phyloP scores from a whole-genome alignment of 2,888 invertebrate genomes.

The Apamea epomidion region DNA sequence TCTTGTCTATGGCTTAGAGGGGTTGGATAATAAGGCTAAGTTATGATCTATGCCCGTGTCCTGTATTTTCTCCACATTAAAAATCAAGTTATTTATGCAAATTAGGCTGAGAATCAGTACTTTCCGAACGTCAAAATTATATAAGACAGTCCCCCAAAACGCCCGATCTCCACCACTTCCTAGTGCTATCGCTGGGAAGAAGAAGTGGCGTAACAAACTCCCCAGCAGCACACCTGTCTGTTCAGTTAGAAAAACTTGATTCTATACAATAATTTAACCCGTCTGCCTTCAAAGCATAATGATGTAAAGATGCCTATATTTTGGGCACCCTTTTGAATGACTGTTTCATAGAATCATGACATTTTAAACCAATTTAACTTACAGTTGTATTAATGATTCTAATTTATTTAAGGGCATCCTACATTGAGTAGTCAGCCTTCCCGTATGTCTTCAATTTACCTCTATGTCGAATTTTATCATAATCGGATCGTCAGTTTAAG shows the following conservation, averaged over 20 bases:
- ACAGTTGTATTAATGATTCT: neutral
- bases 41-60: conserved; percentile 67
- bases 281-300: no score
- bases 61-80: neutral
- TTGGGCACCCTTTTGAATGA: neutral
- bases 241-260: no score
- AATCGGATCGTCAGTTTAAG: neutral
- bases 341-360: neutral
- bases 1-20: conserved; percentile 76
- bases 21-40: conserved; percentile 77
- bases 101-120: no score
- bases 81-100: no score
- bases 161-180: no score
- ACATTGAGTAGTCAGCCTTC: neutral
- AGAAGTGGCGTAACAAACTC: neutral
- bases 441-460: neutral
- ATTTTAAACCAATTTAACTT: neutral
- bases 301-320: no score
- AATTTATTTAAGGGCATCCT: neutral
- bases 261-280: no score
- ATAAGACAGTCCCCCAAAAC: no score
- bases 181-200: no score
- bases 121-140: neutral
- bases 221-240: neutral
- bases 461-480: neutral